A percentile compares a stretch with the other conserved stretches of the same genome.
phyloP scores from a whole-genome alignment of 2,888 invertebrate species.

The Atethmia centrago region DNA sequence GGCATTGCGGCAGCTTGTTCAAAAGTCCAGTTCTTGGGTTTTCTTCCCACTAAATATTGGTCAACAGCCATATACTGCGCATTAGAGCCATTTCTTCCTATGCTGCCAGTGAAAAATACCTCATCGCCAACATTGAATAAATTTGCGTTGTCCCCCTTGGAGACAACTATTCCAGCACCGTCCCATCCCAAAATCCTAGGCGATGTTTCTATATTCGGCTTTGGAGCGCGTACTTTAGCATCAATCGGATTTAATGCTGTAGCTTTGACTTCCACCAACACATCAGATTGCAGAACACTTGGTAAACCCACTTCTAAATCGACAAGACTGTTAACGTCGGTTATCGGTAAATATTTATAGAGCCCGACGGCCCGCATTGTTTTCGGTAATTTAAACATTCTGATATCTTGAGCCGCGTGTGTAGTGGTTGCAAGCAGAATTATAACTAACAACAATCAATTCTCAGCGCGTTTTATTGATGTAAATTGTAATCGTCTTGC shows the following conservation, averaged over 20 bases:
- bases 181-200: conserved; percentile 85
- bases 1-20: conserved; percentile 87
- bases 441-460: conserved; percentile 34
- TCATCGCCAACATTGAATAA: conserved; percentile 82
- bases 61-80: conserved; percentile 83
- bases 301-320: conserved; percentile 83
- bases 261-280: conserved; percentile 85
- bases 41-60: conserved; percentile 78
- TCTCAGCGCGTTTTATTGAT: conserved; percentile 16
- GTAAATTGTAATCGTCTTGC: conserved; percentile 17
- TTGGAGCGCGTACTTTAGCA: conserved; percentile 82
- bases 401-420: conserved; percentile 43
- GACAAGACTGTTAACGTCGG: conserved; percentile 79
- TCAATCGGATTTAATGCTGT: conserved; percentile 85
- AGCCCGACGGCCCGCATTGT: conserved; percentile 86
- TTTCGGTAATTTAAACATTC: conserved; percentile 75
- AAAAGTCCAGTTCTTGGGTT: conserved; percentile 82
- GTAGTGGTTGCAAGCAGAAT: conserved; percentile 26
- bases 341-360: conserved; percentile 84
- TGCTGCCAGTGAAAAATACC: conserved; percentile 83
- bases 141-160: conserved; percentile 76
- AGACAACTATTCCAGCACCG: conserved; percentile 82
- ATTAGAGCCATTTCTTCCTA: conserved; percentile 81
- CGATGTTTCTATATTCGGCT: conserved; percentile 74
- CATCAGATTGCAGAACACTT: conserved; percentile 73